Evolutionary conservation across 2,797 vertebrate genomes (phyloP).

Genomic region (Scyliorhinus canicula): DNA sequence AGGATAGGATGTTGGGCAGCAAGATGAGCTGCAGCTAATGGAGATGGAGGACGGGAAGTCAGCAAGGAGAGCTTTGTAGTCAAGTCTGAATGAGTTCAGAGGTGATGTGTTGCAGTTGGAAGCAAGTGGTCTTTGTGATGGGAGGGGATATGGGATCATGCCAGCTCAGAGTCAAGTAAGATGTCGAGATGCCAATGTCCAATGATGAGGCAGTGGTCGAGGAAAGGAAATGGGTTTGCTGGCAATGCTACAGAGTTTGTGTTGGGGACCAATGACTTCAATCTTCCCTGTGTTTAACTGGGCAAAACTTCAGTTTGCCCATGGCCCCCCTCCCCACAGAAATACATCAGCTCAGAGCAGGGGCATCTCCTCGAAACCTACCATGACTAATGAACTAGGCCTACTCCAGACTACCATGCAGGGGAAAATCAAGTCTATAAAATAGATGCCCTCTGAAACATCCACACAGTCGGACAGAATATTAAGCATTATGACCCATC

Average conservation of each 20-base stretch:
- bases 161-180: neutral
- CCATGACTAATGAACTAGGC: too few species aligned
- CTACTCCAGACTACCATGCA: too few species aligned
- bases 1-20: neutral
- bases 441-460: neutral
- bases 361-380: too few species aligned
- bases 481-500: neutral
- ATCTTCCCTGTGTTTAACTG: too few species aligned
- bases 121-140: neutral
- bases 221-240: neutral
- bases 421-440: too few species aligned
- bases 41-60: neutral
- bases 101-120: neutral
- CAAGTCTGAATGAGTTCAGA: neutral
- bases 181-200: neutral
- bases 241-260: too few species aligned
- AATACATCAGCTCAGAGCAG: too few species aligned
- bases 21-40: neutral
- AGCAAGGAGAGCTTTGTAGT: neutral
- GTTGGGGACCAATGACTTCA: too few species aligned
- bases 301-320: too few species aligned
- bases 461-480: neutral
- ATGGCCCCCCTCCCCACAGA: too few species aligned
- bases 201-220: neutral
- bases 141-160: neutral